A percentile compares a stretch with the other conserved stretches of the same genome.
Evolutionary conservation across 2,797 vertebrate genomes (phyloP).

Genomic region (Propithecus deckenii): DNA sequence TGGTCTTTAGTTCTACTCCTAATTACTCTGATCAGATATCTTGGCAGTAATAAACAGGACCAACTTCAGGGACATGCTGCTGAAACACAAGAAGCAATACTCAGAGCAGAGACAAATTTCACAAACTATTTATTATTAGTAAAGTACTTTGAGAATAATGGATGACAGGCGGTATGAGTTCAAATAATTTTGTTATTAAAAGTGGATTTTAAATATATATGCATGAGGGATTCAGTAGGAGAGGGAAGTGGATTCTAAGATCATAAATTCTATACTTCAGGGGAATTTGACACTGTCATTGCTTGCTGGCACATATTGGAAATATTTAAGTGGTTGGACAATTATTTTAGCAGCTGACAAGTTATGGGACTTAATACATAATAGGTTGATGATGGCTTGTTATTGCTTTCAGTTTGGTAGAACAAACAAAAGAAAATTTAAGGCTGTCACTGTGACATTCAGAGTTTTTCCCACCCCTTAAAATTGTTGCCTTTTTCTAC

Average conservation of each 20-base stretch:
- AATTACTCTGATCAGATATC: conserved; percentile 33
- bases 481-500: conserved; percentile 9
- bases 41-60: background rate
- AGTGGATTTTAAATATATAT: conserved; percentile 48
- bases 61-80: background rate
- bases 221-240: background rate
- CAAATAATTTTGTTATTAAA: conserved; percentile 54
- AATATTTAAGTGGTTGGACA: conserved; percentile 55
- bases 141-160: conserved; percentile 60
- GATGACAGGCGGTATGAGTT: conserved; percentile 41
- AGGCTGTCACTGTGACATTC: conserved; percentile 41
- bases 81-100: conserved; percentile 31
- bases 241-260: conserved; percentile 54
- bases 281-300: conserved; percentile 38
- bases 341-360: conserved; percentile 64
- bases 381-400: conserved; percentile 26
- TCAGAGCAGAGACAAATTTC: conserved; percentile 20
- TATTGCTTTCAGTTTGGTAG: conserved; percentile 33
- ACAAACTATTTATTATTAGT: conserved; percentile 54
- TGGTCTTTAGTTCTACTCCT: background rate
- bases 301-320: conserved; percentile 61
- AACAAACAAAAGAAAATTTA: conserved; percentile 67
- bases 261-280: conserved; percentile 53
- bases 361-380: conserved; percentile 15
- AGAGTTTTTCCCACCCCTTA: conserved; percentile 31